Evolutionary conservation across 1,140 invertebrate species (phyloP).

Genomic region (Plodia interpunctella): DNA sequence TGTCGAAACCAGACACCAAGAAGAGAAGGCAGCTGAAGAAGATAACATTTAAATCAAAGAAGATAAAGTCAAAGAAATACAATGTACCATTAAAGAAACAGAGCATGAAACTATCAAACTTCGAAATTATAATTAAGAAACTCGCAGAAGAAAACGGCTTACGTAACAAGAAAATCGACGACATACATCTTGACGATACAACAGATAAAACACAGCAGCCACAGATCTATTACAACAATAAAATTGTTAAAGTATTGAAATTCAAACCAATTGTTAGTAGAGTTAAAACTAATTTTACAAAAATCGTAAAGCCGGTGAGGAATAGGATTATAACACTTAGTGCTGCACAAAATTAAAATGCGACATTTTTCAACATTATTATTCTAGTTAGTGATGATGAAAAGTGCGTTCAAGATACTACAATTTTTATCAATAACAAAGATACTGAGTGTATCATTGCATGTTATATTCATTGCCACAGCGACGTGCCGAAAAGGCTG

Average conservation of each 20-base stretch:
- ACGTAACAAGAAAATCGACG: slow-evolving; percentile 22
- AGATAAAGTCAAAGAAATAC: slow-evolving; percentile 51
- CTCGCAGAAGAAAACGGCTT: slow-evolving; percentile 32
- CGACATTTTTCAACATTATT: too few species aligned
- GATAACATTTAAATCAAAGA: slow-evolving; percentile 20
- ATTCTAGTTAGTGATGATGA: too few species aligned
- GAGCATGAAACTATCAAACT: slow-evolving; percentile 61
- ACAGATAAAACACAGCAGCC: slow-evolving; percentile 37
- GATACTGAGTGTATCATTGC: too few species aligned
- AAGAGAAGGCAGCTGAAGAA: slow-evolving; percentile 32
- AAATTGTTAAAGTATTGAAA: slow-evolving; percentile 32
- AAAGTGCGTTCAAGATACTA: too few species aligned
- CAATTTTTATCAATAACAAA: too few species aligned
- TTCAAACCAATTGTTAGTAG: slow-evolving; percentile 51
- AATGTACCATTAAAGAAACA: slow-evolving; percentile 63
- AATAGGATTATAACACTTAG: slow-evolving; percentile 40
- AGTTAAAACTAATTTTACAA: slow-evolving; percentile 47
- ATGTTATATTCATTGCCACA: too few species aligned
- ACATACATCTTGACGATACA: slow-evolving; percentile 18
- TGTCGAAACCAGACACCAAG: slow-evolving; percentile 17
- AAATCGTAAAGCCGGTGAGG: slow-evolving; percentile 47
- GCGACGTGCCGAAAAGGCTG: too few species aligned
- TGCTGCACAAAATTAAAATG: not conserved
- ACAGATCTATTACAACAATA: slow-evolving; percentile 20
- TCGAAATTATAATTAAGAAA: slow-evolving; percentile 50